Percentiles rank a stretch among this genome's conserved stretches.
Conservation (phyloP, 2,888 invertebrate genomes). For the Nephrotoma guestfalica region DNA sequence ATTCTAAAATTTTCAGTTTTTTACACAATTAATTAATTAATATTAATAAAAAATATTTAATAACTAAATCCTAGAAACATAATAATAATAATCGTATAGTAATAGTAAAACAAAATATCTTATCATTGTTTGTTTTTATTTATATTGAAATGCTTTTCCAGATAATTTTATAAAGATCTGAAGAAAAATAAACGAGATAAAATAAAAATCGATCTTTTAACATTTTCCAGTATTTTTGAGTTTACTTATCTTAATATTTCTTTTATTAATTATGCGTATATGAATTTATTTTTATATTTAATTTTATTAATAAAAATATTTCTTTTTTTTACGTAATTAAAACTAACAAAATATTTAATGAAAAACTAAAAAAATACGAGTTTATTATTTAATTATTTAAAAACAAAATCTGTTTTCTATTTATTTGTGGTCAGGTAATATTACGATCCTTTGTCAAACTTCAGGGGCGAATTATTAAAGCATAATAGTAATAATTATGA, state of each 20-base stretch:
- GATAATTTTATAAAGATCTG: background rate
- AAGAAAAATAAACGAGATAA: background rate
- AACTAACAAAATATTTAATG: background rate
- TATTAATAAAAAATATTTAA: background rate
- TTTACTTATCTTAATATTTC: background rate
- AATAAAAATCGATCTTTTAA: background rate
- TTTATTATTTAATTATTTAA: background rate
- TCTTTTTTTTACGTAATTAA: background rate
- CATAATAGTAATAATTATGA: too few species aligned
- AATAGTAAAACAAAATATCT: background rate
- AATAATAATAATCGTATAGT: background rate
- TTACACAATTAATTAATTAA: background rate
- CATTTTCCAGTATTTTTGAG: background rate
- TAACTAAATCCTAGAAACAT: background rate
- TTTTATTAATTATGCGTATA: background rate
- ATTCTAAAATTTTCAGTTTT: background rate
- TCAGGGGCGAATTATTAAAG: background rate
- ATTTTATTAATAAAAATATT: background rate
- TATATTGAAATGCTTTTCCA: background rate
- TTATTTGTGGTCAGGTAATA: background rate
- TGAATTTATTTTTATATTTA: background rate
- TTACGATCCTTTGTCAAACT: background rate
- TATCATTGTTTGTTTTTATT: background rate
- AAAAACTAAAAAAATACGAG: background rate
- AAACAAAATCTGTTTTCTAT: background rate